Evolutionary conservation across 2,888 invertebrate genomes (phyloP), one percentile per base, ranked within the genome.

Genomic region (Drosophila diplacantha): DNA sequence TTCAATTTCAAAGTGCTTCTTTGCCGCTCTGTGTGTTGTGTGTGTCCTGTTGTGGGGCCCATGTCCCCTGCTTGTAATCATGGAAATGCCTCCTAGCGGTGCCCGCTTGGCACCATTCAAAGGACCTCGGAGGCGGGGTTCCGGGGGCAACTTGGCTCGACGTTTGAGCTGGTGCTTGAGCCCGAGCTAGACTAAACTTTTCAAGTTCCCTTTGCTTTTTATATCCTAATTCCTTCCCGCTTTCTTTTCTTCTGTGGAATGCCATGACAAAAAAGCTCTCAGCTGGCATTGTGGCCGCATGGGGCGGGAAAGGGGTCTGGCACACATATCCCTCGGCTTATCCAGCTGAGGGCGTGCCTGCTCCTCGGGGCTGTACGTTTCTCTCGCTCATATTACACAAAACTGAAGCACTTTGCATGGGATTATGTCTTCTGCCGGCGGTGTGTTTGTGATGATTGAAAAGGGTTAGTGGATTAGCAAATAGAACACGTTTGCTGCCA

Each of bases 401-500:
- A 74, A 78, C 76, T 75, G 69, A 74, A 78, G 80, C 78, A 78
- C 80, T 78, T 78, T 75, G 72, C 78, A 64, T 51, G 65, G 76
- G 74, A 78, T 78, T 81, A 72, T 72, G 81, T 72, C 78, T 71
- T 61, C 34, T 43, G 53, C 16, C 31, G 41, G 60, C 34, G 37
- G 44, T 31, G 34, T 29, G 46, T 24, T 31, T 14, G 31, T 22
- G 34, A 29, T 9, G 29, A 56, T 24, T 54, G 39, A 60, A 44
- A 54, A 38, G 65, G 66, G 62, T 58, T 78, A 69, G 54, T 68
- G 73, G 62, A 80, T 80, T 75, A 69, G 63, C 52, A 66, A 66
- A 66, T 53, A 69, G 66, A 68, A 72, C 47, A 12, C 29, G 57
- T 12, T 39, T 11, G 12, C n/a, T 14, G 5, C 5, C 41, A 5